phyloP scores from a whole-genome alignment of 30 jellyfish, hydroid and myxozoan species.

The Phacellophora camtschatica region DNA sequence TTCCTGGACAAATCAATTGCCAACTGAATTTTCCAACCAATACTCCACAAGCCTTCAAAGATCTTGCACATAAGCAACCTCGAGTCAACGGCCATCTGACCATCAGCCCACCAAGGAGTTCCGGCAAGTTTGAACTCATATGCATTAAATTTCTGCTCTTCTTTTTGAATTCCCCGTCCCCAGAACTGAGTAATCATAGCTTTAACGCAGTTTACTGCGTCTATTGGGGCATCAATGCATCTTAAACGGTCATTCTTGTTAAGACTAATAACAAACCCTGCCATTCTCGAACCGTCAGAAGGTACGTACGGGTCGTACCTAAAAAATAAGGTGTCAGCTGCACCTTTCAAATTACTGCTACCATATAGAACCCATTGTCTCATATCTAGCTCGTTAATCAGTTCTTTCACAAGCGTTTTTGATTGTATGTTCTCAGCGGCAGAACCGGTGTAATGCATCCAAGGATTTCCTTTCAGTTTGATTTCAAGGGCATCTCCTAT shows the following conservation, averaged over 20 bases:
- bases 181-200: conserved; percentile 41
- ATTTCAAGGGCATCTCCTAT: conserved; percentile 48
- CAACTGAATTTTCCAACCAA: conserved; percentile 64
- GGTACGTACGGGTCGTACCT: conserved; percentile 48
- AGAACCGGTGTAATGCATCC: conserved; percentile 65
- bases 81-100: conserved; percentile 58
- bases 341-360: conserved; percentile 39
- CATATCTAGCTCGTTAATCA: conserved; percentile 50
- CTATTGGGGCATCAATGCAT: conserved; percentile 62
- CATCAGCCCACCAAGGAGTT: conserved; percentile 90
- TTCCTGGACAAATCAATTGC: conserved; percentile 73
- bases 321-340: conserved; percentile 57
- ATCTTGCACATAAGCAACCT: conserved; percentile 55
- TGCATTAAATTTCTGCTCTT: conserved; percentile 54
- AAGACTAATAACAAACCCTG: conserved; percentile 66
- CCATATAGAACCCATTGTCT: conserved; percentile 64
- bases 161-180: conserved; percentile 74
- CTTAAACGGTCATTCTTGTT: conserved; percentile 77
- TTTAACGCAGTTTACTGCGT: conserved; percentile 35
- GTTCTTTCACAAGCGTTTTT: conserved; percentile 42
- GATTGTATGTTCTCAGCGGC: conserved; percentile 68
- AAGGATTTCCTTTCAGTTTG: conserved; percentile 66
- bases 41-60: conserved; percentile 47
- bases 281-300: conserved; percentile 20
- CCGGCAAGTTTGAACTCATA: conserved; percentile 81